These are phyloP conservation scores for Aphidius colemani DNA, from an alignment of 2,888 invertebrate genomes.

Conservation along the genomic window DNA sequence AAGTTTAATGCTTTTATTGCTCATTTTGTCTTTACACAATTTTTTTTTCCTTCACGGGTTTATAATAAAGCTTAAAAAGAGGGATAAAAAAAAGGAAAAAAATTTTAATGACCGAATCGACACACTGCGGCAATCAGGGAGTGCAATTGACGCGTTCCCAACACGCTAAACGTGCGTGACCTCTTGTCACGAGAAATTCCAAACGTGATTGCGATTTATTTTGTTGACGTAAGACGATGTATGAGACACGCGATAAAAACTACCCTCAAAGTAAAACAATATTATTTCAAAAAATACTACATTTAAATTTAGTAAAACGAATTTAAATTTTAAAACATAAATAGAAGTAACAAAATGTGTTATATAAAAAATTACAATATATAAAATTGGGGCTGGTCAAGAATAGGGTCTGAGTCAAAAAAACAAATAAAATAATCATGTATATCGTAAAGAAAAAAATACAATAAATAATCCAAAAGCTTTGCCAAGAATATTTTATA, in stretches of 20 bases:
- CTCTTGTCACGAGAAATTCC: conserved; percentile 34
- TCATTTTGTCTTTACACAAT: not conserved
- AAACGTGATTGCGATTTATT: conserved; percentile 30
- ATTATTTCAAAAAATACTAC: not conserved
- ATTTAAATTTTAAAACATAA: not conserved
- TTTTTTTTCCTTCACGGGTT: not conserved
- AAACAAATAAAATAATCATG: too few species aligned
- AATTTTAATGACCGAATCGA: conserved; percentile 3
- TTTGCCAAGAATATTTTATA: too few species aligned
- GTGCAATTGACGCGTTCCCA: conserved; percentile 26
- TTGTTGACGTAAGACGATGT: conserved; percentile 18
- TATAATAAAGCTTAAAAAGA: not conserved
- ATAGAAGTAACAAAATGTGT: not conserved
- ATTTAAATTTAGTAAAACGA: not conserved
- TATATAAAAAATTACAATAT: not conserved
- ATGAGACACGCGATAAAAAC: conserved; percentile 23
- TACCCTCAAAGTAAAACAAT: conserved; percentile 12
- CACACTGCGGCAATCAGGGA: conserved; percentile 12
- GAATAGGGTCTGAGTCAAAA: not conserved
- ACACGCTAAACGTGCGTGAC: conserved; percentile 34
- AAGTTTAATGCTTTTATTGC: conserved; percentile 1
- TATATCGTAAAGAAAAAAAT: too few species aligned
- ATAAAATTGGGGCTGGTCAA: conserved; percentile 8
- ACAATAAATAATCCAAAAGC: too few species aligned
- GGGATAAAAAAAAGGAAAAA: not conserved